phyloP scores from a whole-genome alignment of 2,113 vertebrate genomes.

The Laterallus jamaicensis region DNA sequence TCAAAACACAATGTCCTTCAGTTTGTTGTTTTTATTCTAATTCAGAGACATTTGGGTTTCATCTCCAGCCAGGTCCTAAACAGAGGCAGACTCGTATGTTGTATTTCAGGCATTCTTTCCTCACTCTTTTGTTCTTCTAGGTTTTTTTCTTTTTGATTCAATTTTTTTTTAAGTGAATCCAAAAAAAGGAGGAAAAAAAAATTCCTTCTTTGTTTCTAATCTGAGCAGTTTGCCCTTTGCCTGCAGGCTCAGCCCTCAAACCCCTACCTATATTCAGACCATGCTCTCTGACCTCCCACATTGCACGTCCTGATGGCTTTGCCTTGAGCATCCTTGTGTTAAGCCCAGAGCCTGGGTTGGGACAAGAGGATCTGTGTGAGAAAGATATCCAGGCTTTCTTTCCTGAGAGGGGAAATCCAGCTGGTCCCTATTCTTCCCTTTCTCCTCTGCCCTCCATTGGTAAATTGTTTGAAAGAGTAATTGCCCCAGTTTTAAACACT shows the following conservation, averaged over 20 bases:
- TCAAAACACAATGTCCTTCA: slow-evolving; percentile 65
- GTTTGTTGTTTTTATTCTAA: slow-evolving; percentile 62
- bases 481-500: background rate
- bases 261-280: background rate
- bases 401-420: background rate
- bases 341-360: background rate
- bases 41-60: slow-evolving; percentile 49
- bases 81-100: slow-evolving; percentile 22
- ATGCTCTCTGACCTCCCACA: background rate
- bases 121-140: background rate
- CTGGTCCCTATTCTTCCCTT: background rate
- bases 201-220: background rate
- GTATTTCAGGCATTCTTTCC: slow-evolving; percentile 4
- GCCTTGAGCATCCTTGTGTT: background rate
- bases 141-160: background rate
- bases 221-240: background rate
- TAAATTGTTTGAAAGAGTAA: background rate
- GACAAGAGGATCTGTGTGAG: background rate
- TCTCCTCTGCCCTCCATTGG: background rate
- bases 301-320: accelerated
- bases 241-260: background rate
- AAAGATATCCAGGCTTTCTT: slow-evolving; percentile 2
- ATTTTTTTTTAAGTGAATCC: background rate
- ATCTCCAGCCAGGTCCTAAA: slow-evolving; percentile 55
- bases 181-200: background rate